Evolutionary conservation across 2,113 vertebrate genomes (phyloP).

Genomic region (Fulica atra): DNA sequence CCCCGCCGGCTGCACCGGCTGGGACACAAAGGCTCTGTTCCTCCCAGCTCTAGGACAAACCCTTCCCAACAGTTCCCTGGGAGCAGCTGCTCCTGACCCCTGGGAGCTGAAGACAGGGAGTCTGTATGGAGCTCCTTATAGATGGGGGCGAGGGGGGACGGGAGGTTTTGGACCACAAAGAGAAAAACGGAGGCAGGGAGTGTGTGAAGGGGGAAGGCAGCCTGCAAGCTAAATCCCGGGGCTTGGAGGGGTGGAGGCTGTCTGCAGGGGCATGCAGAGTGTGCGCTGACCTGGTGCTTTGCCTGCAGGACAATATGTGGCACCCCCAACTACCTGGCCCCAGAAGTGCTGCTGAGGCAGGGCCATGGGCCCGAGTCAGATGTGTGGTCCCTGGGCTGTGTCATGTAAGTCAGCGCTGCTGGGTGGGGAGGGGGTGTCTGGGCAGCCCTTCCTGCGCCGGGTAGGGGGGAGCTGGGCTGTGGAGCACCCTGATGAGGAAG

Average conservation of each 20-base stretch:
- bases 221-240: background rate
- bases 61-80: conserved; percentile 14
- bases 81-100: conserved; percentile 46
- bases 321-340: conserved; percentile 98
- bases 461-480: background rate
- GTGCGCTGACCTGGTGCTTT: background rate
- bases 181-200: background rate
- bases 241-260: background rate
- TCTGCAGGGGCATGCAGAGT: background rate
- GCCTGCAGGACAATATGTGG: conserved; percentile 94
- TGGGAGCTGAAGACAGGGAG: background rate
- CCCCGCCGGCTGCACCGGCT: conserved; percentile 2
- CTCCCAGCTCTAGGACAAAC: conserved; percentile 6
- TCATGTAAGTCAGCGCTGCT: conserved; percentile 85
- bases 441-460: background rate
- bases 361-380: conserved; percentile 95
- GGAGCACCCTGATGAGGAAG: background rate
- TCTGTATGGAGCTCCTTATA: background rate
- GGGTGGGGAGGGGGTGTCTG: background rate
- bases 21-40: conserved; percentile 66
- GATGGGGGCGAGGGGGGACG: too few species aligned
- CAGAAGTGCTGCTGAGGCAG: conserved; percentile 95
- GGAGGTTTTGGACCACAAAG: background rate
- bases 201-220: background rate
- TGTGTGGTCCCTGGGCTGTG: conserved; percentile 96